Conservation (phyloP, 1,140 invertebrate genomes). For the Papilio aristodemus region DNA sequence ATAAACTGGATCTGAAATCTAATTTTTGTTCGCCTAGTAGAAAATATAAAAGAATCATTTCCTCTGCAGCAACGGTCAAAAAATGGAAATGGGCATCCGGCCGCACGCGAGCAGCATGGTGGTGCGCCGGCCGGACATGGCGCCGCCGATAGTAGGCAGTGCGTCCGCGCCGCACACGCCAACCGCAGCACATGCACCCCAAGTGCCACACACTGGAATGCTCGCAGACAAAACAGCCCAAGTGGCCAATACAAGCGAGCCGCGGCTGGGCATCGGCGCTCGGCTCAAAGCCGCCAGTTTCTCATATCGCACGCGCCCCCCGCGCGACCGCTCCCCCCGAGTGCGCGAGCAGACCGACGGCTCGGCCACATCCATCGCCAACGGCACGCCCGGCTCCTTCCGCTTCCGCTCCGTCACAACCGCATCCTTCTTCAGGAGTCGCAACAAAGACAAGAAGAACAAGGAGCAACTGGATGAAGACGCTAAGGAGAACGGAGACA, state of each 20-base stretch:
- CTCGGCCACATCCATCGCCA: constrained; percentile 45
- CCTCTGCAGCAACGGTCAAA: constrained; percentile 42
- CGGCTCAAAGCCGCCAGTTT: constrained; percentile 70
- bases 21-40: no score
- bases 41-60: background rate
- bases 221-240: no score
- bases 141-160: constrained; percentile 46
- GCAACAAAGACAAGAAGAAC: constrained; percentile 53
- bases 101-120: constrained; percentile 63
- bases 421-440: constrained; percentile 62
- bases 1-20: no score
- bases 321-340: constrained; percentile 57
- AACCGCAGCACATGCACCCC: constrained; percentile 42
- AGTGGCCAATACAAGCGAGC: constrained; percentile 35
- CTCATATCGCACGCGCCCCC: constrained; percentile 59
- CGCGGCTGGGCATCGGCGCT: constrained; percentile 45
- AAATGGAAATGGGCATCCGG: constrained; percentile 46
- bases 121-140: constrained; percentile 53
- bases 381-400: constrained; percentile 66
- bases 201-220: constrained; percentile 59
- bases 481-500: constrained; percentile 52
- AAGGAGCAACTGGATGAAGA: constrained; percentile 43
- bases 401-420: constrained; percentile 65
- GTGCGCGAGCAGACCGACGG: constrained; percentile 51
- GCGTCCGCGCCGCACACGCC: constrained; percentile 59